These are phyloP conservation scores for Drosophila kanekoi DNA, from an alignment of 2,888 invertebrate genomes.

Conservation along the genomic window DNA sequence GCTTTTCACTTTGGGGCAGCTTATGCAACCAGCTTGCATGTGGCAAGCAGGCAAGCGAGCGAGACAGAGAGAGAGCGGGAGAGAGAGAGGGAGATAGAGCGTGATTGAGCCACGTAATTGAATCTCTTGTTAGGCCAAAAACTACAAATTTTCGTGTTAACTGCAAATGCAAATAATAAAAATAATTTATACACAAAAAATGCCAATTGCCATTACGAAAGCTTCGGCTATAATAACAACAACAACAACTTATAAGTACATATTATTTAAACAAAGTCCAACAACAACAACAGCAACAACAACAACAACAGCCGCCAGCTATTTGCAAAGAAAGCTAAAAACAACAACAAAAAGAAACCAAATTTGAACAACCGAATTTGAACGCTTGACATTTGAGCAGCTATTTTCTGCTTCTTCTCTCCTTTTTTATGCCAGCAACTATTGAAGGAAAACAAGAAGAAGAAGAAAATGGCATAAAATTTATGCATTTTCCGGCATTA, in stretches of 20 bases:
- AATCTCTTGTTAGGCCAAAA: conserved; percentile 40
- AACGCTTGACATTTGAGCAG: conserved; percentile 61
- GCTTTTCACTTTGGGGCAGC: conserved; percentile 33
- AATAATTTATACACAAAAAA: conserved; percentile 25
- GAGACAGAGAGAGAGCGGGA: background rate
- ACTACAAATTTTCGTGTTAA: conserved; percentile 59
- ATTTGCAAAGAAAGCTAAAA: conserved; percentile 53
- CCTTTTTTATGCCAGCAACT: conserved; percentile 27
- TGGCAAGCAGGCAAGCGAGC: conserved; percentile 7
- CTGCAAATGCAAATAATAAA: conserved; percentile 59
- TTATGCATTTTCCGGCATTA: conserved; percentile 79
- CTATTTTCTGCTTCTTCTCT: conserved; percentile 24
- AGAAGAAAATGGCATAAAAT: conserved; percentile 38
- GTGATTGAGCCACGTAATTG: conserved; percentile 44
- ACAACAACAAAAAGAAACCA: conserved; percentile 23
- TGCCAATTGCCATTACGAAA: conserved; percentile 51
- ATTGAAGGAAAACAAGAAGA: conserved; percentile 8
- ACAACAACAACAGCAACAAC: conserved; percentile 3
- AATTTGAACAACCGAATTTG: conserved; percentile 33
- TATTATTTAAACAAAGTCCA: conserved; percentile 59
- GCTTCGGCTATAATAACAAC: conserved; percentile 30
- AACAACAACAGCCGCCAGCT: conserved; percentile 6
- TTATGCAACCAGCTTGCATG: conserved; percentile 54
- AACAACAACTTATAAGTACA: conserved; percentile 39
- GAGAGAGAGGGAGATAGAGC: background rate